A percentile compares a stretch with the other conserved stretches of the same genome.
Evolutionary conservation across 1,140 invertebrate genomes (phyloP).

Genomic region (Holotrichia oblita): DNA sequence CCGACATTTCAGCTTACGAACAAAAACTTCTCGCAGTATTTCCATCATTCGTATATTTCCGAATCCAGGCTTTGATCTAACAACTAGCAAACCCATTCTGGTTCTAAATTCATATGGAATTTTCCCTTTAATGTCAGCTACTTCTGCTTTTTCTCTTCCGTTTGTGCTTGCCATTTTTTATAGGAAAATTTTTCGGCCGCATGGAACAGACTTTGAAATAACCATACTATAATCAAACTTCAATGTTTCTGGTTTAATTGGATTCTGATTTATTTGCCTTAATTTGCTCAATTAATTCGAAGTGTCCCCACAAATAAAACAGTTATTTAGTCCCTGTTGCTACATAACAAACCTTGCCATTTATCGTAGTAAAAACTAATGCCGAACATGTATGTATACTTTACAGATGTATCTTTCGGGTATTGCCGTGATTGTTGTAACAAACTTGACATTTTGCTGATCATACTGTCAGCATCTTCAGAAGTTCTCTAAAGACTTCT

Average conservation of each 20-base stretch:
- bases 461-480: too few relatives aligned
- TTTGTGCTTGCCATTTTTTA: too few relatives aligned
- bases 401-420: too few relatives aligned
- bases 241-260: slow-evolving; percentile 19
- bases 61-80: too few relatives aligned
- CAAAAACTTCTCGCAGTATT: too few relatives aligned
- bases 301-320: neutral
- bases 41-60: too few relatives aligned
- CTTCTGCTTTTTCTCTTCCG: neutral
- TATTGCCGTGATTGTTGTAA: too few relatives aligned
- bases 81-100: slow-evolving; percentile 26
- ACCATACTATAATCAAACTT: neutral
- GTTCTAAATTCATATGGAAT: slow-evolving; percentile 15
- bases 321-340: neutral
- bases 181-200: neutral
- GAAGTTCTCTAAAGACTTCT: too few relatives aligned
- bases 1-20: neutral
- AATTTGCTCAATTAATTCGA: neutral
- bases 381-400: neutral
- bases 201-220: neutral
- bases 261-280: slow-evolving; percentile 1
- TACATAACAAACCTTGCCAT: neutral
- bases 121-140: slow-evolving; percentile 10
- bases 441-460: too few relatives aligned
- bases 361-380: slow-evolving; percentile 3